phyloP scores from a whole-genome alignment of 1,140 invertebrate species.

The Lordiphosa stackelbergi region DNA sequence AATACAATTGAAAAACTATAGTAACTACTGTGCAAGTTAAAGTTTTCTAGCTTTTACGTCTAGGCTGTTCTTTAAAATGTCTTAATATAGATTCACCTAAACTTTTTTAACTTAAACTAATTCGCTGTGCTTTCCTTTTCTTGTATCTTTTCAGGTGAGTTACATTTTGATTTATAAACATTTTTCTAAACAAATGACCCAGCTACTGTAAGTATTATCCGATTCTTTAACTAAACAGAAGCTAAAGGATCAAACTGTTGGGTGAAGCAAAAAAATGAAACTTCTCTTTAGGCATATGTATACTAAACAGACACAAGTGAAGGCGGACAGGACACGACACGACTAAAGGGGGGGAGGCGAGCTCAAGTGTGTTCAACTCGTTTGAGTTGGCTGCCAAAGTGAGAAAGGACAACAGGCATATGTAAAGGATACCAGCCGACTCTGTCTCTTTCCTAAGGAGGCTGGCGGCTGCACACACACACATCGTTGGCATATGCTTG shows the following conservation, averaged over 20 bases:
- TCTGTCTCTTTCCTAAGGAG: no score
- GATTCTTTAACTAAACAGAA: slow-evolving; percentile 4
- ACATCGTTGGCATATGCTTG: slow-evolving; percentile 32
- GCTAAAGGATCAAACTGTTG: neutral
- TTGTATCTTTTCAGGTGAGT: slow-evolving; percentile 60
- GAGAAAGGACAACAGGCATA: slow-evolving; percentile 19
- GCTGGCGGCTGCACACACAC: no score
- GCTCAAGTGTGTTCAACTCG: slow-evolving; percentile 25
- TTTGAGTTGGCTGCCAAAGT: slow-evolving; percentile 29
- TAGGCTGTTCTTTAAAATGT: no score
- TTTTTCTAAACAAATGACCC: slow-evolving; percentile 10
- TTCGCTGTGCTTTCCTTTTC: slow-evolving; percentile 3
- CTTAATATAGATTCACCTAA: no score
- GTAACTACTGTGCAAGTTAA: no score
- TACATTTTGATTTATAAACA: slow-evolving; percentile 5
- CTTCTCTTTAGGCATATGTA: neutral
- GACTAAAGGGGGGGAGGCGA: neutral
- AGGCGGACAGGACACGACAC: neutral
- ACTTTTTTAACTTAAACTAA: neutral
- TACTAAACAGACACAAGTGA: slow-evolving; percentile 3
- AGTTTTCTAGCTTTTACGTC: no score
- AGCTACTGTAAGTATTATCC: slow-evolving; percentile 60
- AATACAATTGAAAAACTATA: no score
- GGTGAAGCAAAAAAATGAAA: slow-evolving; percentile 5
- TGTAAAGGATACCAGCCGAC: slow-evolving; percentile 24